Conservation (phyloP, 2,797 vertebrate species). For the Sebastes cheni region DNA sequence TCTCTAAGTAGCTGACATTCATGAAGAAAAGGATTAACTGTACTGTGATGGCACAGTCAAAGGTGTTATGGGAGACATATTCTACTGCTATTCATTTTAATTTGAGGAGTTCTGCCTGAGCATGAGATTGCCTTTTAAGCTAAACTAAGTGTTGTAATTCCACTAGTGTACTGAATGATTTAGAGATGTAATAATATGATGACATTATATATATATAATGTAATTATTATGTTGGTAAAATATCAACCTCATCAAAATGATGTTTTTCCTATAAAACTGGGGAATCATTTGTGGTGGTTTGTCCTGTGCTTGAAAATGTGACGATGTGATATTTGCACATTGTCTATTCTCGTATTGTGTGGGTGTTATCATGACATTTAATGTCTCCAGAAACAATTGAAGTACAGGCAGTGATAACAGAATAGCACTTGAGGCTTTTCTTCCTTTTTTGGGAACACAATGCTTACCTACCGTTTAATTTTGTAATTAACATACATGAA, state of each 20-base stretch:
- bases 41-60: constrained; percentile 9
- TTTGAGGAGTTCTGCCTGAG: constrained; percentile 1
- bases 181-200: constrained; percentile 5
- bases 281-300: constrained; percentile 27
- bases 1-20: constrained; percentile 3
- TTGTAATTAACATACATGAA: constrained; percentile 71
- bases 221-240: constrained; percentile 36
- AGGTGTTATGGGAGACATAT: constrained; percentile 5
- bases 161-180: neutral
- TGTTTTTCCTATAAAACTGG: constrained; percentile 12
- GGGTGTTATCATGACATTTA: constrained; percentile 64
- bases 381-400: constrained; percentile 38
- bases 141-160: neutral
- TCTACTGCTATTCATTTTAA: constrained; percentile 12
- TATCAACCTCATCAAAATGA: constrained; percentile 39
- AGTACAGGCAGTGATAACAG: constrained; percentile 32
- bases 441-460: constrained; percentile 15
- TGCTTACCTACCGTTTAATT: constrained; percentile 64
- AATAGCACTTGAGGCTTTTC: constrained; percentile 25
- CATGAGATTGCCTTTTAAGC: constrained; percentile 20
- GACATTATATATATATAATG: neutral
- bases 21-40: constrained; percentile 12
- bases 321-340: constrained; percentile 60
- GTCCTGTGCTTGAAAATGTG: constrained; percentile 29
- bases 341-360: constrained; percentile 41